Base-by-base conservation (phyloP, 2,888 invertebrate species). In the Hirtodrosophila cameraria region DNA sequence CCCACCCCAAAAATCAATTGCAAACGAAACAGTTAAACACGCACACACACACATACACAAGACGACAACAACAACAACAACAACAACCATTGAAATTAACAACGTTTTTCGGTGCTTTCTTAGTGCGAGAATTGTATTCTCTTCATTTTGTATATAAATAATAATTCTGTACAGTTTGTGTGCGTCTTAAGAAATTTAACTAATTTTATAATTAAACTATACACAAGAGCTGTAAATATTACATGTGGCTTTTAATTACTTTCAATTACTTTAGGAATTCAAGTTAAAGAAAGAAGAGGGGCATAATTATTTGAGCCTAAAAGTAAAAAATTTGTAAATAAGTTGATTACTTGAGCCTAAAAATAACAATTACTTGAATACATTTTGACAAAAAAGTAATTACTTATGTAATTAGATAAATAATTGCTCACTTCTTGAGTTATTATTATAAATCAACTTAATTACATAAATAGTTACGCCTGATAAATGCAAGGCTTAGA, bases 51-150 rank as follows among this genome's bases (percentile, higher is more conserved):
- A 52, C 9, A 31, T 5, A 61, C 33, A 41, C 27, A 49, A n/a
- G n/a, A 20, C 38, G 12, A 55, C 20, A 50, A 23, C 15, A 35
- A 45, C 27, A 16, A 39, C 23, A 31, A 30, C 9, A 35, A 27
- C n/a, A 46, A 35, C 27, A 49, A 59, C 4, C 53, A 45, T 41
- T 20, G n/a, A 46, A 46, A 63, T 54, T 77, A 74, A 84, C 74
- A 38, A 18, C n/a, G 36, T 59, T 54, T 72, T 62, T 63, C n/a
- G 79, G 63, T 82, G 80, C 80, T 85, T 85, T 46, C 43, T 65
- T 86, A 83, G 82, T 83, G 82, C 81, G 81, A 86, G 86, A 86
- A 83, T 80, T 72, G 65, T 62, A 58, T 83, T 83, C 86, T 82
- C 84, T 67, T 83, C 86, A 83, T 81, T 45, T 39, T 42, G 36